A percentile compares a stretch with the other conserved stretches of the same genome.
Evolutionary conservation across 2,113 vertebrate genomes (phyloP).

Genomic region (Oryzias woworae): DNA sequence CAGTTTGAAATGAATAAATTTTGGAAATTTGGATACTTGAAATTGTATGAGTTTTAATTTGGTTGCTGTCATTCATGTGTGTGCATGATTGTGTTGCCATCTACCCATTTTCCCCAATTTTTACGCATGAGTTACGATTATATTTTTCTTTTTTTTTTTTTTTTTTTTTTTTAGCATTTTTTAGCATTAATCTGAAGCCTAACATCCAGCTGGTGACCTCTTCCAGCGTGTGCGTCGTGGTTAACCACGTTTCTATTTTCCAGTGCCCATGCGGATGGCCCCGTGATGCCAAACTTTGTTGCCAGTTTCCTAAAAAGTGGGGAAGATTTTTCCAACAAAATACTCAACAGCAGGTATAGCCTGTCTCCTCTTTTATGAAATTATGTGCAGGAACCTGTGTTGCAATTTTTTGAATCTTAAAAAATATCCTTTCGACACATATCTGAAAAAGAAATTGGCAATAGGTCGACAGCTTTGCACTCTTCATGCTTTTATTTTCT

Average conservation of each 20-base stretch:
- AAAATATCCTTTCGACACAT: no score
- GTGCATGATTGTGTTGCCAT: slow-evolving; percentile 33
- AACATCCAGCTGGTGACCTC: slow-evolving; percentile 2
- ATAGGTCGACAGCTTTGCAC: no score
- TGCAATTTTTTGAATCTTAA: neutral
- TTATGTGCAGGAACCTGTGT: neutral
- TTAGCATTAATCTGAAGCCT: neutral
- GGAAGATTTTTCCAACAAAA: slow-evolving; percentile 62
- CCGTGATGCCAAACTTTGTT: slow-evolving; percentile 59
- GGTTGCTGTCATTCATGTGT: slow-evolving; percentile 55
- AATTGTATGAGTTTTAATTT: slow-evolving; percentile 93
- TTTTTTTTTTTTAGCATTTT: neutral
- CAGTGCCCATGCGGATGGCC: slow-evolving; percentile 57
- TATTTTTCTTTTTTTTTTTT: neutral
- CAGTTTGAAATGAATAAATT: slow-evolving; percentile 99
- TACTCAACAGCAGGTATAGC: slow-evolving; percentile 70
- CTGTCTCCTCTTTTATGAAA: slow-evolving; percentile 39
- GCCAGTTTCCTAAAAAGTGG: slow-evolving; percentile 62
- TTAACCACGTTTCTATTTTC: slow-evolving; percentile 70
- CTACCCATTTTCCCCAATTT: slow-evolving; percentile 17
- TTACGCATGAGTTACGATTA: neutral
- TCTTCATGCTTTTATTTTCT: no score
- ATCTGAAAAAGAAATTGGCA: no score
- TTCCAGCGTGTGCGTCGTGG: slow-evolving; percentile 26
- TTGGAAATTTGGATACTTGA: slow-evolving; percentile 99